A percentile compares a stretch with the other conserved stretches of the same genome.
phyloP scores from a whole-genome alignment of 2,113 vertebrate genomes.

The Pangasianodon gigas region DNA sequence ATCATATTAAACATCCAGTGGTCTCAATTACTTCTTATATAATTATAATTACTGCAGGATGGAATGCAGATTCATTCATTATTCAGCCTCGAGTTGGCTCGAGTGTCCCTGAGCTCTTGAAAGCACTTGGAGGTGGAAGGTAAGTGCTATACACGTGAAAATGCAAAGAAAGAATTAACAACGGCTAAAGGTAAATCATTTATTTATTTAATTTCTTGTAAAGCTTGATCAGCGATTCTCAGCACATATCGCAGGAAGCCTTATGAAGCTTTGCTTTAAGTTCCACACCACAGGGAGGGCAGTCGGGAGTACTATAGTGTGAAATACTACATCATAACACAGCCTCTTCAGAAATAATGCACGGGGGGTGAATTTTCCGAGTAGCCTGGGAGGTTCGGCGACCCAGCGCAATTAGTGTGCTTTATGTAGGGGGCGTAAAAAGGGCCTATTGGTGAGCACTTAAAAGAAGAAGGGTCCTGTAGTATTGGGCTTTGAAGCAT shows the following conservation, averaged over 20 bases:
- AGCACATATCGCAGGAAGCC: not conserved
- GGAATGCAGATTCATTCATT: constrained; percentile 37
- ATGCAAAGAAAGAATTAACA: not conserved
- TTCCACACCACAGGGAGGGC: not conserved
- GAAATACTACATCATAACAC: constrained; percentile 38
- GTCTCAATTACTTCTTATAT: constrained; percentile 41
- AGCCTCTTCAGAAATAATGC: constrained; percentile 13
- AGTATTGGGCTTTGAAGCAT: not conserved
- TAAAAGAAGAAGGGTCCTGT: not conserved
- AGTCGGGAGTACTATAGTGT: constrained; percentile 19
- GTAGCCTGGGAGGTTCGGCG: not conserved
- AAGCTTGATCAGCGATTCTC: not conserved
- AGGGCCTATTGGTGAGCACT: not conserved
- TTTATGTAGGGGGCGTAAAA: constrained; percentile 22
- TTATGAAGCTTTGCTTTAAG: not conserved
- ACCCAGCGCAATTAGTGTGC: constrained; percentile 37
- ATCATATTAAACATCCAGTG: constrained; percentile 37
- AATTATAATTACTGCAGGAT: constrained; percentile 27
- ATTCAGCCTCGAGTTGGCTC: constrained; percentile 11
- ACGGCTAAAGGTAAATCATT: not conserved
- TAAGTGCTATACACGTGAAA: not conserved
- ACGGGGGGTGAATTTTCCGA: constrained; percentile 11
- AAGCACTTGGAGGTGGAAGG: not conserved
- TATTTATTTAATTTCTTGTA: not conserved
- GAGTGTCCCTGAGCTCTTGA: constrained; percentile 25